Evolutionary conservation across 2,113 vertebrate genomes (phyloP).

Genomic region (Crotalus helleri): DNA sequence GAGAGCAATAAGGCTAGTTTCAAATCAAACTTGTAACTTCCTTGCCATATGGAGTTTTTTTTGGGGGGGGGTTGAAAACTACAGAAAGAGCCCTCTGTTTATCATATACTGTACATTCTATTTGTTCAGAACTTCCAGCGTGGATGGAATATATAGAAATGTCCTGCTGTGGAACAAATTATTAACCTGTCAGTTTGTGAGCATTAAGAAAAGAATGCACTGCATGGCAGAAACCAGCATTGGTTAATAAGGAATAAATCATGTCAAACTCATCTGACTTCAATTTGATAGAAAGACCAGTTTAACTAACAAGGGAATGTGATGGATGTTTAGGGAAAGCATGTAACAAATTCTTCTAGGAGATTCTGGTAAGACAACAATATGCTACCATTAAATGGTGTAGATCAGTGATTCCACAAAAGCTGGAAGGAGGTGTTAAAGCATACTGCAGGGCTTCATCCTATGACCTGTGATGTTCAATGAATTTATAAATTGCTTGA

Average conservation of each 20-base stretch:
- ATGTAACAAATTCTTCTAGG: neutral
- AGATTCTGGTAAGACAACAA: neutral
- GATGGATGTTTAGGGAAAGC: neutral
- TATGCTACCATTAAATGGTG: neutral
- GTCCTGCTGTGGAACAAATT: neutral
- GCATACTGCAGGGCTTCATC: neutral
- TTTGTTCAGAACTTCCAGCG: neutral
- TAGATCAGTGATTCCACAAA: neutral
- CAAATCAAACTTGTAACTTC: neutral
- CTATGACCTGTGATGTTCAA: neutral
- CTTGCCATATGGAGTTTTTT: neutral
- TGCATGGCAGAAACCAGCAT: neutral
- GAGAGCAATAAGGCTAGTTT: neutral
- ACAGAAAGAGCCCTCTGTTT: neutral
- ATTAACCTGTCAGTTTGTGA: neutral
- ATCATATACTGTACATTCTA: neutral
- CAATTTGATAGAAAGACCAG: neutral
- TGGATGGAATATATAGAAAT: fast-evolving
- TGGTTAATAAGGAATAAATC: neutral
- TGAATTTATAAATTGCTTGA: neutral
- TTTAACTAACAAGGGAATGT: neutral
- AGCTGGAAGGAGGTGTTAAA: neutral
- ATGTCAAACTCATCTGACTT: neutral
- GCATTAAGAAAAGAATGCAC: neutral
- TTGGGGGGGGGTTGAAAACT: neutral